Evolutionary conservation across 2,888 invertebrate species (phyloP).

Genomic region (Hyalella azteca): DNA sequence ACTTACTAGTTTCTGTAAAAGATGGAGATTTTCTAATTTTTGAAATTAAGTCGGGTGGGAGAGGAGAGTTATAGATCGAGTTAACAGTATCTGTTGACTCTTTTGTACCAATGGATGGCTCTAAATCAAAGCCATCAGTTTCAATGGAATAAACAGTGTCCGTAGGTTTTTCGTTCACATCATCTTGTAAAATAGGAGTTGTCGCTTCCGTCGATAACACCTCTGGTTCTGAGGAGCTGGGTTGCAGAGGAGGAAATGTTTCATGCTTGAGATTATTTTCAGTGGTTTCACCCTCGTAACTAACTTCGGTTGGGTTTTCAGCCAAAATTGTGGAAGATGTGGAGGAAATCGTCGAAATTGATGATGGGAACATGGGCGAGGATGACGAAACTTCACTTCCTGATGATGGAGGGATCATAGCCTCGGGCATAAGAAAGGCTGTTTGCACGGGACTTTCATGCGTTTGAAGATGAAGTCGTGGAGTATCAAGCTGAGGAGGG

Average conservation of each 20-base stretch:
- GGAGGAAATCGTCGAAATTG: not conserved
- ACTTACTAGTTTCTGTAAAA: not conserved
- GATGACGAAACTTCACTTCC: not conserved
- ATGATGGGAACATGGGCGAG: not conserved
- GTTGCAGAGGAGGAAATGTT: not conserved
- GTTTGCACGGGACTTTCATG: constrained; percentile 5
- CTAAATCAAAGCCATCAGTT: not conserved
- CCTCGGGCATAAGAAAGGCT: constrained; percentile 33
- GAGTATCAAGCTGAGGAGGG: constrained; percentile 46
- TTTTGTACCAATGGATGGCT: not conserved
- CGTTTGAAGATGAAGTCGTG: constrained; percentile 12
- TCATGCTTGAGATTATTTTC: not conserved
- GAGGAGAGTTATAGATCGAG: constrained; percentile 5
- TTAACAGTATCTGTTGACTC: not conserved
- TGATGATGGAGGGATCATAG: constrained; percentile 14
- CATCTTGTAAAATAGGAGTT: not conserved
- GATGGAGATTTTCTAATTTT: constrained; percentile 1
- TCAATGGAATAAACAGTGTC: not conserved
- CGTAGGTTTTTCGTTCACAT: not conserved
- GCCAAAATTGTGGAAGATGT: not conserved
- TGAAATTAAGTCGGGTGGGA: constrained; percentile 6
- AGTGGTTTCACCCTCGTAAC: not conserved
- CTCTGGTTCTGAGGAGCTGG: not conserved
- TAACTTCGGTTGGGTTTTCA: not conserved
- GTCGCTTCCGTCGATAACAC: not conserved